These are phyloP conservation scores for Noctilio leporinus DNA, from an alignment of 2,113 vertebrate species.

Conservation along the genomic window DNA sequence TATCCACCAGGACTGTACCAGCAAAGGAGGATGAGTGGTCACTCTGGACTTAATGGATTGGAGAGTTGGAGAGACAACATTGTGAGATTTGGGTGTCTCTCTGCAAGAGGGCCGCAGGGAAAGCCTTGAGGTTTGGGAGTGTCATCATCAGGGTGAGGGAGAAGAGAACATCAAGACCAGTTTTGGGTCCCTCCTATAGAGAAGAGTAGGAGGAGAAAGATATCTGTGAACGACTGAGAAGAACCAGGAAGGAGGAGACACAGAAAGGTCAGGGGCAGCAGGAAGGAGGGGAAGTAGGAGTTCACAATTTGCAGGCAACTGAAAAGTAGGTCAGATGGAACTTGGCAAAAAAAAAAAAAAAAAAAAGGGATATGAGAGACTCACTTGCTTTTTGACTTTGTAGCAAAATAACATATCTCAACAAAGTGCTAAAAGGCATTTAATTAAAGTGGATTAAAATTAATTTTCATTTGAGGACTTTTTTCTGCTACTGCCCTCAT, in stretches of 20 bases:
- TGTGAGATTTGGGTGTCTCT: not conserved
- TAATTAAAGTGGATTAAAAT: slow-evolving; percentile 52
- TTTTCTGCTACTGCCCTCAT: not conserved
- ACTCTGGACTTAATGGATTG: not conserved
- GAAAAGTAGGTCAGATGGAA: slow-evolving; percentile 41
- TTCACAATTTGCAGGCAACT: not conserved
- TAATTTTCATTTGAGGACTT: slow-evolving; percentile 27
- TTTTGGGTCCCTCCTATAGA: not conserved
- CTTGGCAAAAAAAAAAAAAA: slow-evolving; percentile 35
- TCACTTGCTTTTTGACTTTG: slow-evolving; percentile 31
- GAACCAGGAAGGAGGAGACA: not conserved
- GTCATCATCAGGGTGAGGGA: not conserved
- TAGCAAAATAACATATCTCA: slow-evolving; percentile 37
- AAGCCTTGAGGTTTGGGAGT: not conserved
- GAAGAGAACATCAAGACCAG: not conserved
- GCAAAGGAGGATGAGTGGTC: not conserved
- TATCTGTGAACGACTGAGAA: not conserved
- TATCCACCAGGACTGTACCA: not conserved
- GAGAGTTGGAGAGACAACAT: not conserved
- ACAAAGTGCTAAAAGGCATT: slow-evolving; percentile 59
- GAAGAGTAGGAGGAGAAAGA: not conserved
- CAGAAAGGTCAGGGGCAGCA: not conserved
- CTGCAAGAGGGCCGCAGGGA: not conserved
- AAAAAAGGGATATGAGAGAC: slow-evolving; percentile 3
- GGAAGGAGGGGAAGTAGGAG: not conserved